Evolutionary conservation across 2,888 invertebrate species (phyloP).

Genomic region (Callimorpha dominula): DNA sequence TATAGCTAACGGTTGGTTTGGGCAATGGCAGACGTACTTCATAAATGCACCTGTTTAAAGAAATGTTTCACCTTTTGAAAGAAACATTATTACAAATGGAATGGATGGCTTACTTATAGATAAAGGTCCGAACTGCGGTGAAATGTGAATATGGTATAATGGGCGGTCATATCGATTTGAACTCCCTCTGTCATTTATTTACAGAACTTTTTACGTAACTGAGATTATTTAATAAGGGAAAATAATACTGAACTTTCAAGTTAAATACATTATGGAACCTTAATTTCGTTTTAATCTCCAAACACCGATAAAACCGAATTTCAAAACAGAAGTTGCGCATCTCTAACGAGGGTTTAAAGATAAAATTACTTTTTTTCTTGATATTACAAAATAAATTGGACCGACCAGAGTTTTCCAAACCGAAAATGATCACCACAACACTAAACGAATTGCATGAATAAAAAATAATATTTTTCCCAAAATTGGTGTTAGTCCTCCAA

Average conservation of each 20-base stretch:
- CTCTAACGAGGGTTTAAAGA: conserved; percentile 40
- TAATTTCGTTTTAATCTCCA: conserved; percentile 8
- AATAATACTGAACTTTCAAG: not conserved
- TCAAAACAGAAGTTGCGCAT: conserved; percentile 4
- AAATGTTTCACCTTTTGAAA: too few relatives aligned
- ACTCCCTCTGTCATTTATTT: not conserved
- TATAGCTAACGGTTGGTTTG: too few relatives aligned
- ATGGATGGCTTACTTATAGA: too few relatives aligned
- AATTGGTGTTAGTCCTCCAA: conserved; percentile 12
- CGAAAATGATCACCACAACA: conserved; percentile 42
- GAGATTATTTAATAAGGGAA: not conserved
- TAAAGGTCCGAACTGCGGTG: too few relatives aligned
- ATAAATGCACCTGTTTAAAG: too few relatives aligned
- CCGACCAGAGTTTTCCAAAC: conserved; percentile 34
- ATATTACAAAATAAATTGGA: conserved; percentile 47
- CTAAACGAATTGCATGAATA: conserved; percentile 34
- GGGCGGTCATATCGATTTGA: not conserved
- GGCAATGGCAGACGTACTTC: too few relatives aligned
- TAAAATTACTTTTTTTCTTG: conserved; percentile 43
- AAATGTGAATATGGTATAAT: not conserved
- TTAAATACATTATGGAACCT: not conserved
- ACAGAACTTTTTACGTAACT: not conserved
- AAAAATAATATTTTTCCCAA: conserved; percentile 24
- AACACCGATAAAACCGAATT: conserved; percentile 16
- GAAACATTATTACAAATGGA: too few relatives aligned